Conservation (phyloP, 2,888 invertebrate species). For the Zaprionus obscuricornis region DNA sequence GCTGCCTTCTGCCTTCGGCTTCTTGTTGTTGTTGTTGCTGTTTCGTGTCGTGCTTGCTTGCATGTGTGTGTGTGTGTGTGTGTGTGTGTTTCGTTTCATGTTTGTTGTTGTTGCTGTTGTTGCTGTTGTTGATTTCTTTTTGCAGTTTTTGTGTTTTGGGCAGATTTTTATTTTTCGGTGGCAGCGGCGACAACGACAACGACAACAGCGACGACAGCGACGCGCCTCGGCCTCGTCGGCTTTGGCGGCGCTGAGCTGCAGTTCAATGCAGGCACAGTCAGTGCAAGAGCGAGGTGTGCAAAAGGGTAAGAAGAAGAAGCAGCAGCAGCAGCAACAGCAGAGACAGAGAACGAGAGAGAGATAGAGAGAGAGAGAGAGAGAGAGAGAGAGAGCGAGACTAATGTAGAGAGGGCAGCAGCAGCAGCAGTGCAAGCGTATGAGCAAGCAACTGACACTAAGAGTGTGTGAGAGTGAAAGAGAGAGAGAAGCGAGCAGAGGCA, state of each 20-base stretch:
- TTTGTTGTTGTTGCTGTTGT: conserved; percentile 29
- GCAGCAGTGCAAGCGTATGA: no score
- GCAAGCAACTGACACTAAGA: no score
- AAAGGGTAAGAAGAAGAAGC: conserved; percentile 13
- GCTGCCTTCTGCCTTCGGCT: no score
- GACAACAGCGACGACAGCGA: no score
- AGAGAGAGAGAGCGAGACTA: conserved; percentile 7
- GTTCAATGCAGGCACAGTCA: conserved; percentile 1
- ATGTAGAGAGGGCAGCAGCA: no score
- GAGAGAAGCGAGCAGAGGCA: no score
- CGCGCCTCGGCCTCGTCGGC: no score
- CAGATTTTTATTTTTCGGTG: conserved; percentile 79
- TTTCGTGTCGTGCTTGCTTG: conserved; percentile 29
- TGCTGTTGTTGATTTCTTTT: conserved; percentile 52
- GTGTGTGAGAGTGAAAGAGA: no score
- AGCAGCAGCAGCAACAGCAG: conserved; percentile 29
- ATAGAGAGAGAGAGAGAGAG: neutral
- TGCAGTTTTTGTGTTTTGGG: conserved; percentile 65
- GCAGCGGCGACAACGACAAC: conserved; percentile 37
- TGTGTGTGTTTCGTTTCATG: conserved; percentile 29
- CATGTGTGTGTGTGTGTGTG: conserved; percentile 10
- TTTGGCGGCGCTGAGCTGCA: conserved; percentile 35
- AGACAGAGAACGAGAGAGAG: conserved; percentile 7
- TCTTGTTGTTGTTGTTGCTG: conserved; percentile 30
- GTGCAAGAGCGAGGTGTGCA: neutral